Percentiles rank a stretch among this genome's conserved stretches.
phyloP scores from a whole-genome alignment of 2,113 vertebrate species.

The Sebastes fasciatus region DNA sequence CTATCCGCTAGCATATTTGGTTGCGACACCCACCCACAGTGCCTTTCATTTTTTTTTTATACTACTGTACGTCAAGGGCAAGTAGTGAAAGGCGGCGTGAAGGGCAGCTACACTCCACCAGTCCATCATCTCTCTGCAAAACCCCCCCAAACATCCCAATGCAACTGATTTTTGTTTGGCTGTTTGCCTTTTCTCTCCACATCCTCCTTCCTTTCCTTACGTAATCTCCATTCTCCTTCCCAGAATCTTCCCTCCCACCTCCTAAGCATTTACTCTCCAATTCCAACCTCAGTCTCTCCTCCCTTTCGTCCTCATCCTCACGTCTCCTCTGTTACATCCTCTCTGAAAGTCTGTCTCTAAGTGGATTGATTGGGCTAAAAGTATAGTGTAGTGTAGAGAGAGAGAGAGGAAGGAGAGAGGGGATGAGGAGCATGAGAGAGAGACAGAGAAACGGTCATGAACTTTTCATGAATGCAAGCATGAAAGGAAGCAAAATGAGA shows the following conservation, averaged over 20 bases:
- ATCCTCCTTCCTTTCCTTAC: conserved; percentile 19
- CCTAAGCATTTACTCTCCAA: conserved; percentile 38
- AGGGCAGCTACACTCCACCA: conserved; percentile 42
- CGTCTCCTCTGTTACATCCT: conserved; percentile 62
- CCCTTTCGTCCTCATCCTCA: conserved; percentile 32
- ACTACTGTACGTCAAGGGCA: conserved; percentile 48
- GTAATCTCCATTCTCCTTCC: conserved; percentile 42
- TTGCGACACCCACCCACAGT: conserved; percentile 26
- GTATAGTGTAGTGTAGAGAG: conserved; percentile 12
- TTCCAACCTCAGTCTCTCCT: conserved; percentile 31
- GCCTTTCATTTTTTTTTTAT: not conserved
- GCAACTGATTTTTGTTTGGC: no score
- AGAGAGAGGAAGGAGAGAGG: not conserved
- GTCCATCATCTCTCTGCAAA: conserved; percentile 10
- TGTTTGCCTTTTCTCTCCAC: not conserved
- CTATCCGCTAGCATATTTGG: conserved; percentile 32
- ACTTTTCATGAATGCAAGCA: conserved; percentile 64
- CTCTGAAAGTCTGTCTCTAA: conserved; percentile 70
- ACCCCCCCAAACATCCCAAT: not conserved
- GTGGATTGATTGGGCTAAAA: conserved; percentile 73
- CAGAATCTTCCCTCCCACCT: conserved; percentile 31
- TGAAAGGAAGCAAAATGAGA: conserved; percentile 30
- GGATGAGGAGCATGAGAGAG: conserved; percentile 8
- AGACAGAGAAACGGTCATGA: conserved; percentile 47
- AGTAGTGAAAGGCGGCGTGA: conserved; percentile 36